Percentiles rank a stretch among this genome's conserved stretches.
Conservation (phyloP, 2,113 vertebrate species). For the Microcebus lehilahytsara region DNA sequence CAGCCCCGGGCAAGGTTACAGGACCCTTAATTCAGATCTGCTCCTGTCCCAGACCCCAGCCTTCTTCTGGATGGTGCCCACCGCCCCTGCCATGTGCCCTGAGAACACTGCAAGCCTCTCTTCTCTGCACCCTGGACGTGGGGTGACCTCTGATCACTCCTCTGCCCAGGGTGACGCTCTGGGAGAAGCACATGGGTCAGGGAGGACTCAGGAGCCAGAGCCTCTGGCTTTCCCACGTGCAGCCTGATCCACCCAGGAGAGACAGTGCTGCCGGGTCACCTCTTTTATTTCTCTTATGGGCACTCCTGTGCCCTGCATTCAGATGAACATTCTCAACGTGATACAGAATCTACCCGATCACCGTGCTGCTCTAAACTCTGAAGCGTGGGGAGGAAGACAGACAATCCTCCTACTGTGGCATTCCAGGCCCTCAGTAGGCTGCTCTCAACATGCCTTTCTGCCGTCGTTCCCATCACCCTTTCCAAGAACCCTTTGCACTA, state of each 20-base stretch:
- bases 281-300: background rate
- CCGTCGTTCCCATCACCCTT: background rate
- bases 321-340: background rate
- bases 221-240: background rate
- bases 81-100: background rate
- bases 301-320: background rate
- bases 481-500: background rate
- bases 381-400: background rate
- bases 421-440: background rate
- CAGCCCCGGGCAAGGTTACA: background rate
- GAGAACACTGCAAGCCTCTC: background rate
- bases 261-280: rapidly evolving
- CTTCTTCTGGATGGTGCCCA: background rate
- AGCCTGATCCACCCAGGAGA: background rate
- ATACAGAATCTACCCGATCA: background rate
- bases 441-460: rapidly evolving
- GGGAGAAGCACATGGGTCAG: background rate
- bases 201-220: rapidly evolving
- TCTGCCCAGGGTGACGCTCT: background rate
- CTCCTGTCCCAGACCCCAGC: background rate
- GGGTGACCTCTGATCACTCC: background rate
- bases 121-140: background rate
- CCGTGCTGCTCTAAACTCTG: background rate
- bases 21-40: background rate
- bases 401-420: background rate